Evolutionary conservation across 2,888 invertebrate species (phyloP).

Genomic region (Nasonia oneida): DNA sequence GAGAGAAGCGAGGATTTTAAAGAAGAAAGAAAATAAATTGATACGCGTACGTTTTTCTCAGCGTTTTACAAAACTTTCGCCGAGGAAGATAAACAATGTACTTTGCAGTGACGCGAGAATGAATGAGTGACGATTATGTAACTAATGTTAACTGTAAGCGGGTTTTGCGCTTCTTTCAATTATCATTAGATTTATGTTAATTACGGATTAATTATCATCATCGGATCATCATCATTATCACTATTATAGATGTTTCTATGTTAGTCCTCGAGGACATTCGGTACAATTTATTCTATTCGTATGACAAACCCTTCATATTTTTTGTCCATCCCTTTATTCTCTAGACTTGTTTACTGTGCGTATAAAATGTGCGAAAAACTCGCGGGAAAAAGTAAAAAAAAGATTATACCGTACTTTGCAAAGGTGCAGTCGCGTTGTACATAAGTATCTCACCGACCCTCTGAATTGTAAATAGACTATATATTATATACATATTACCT

Average conservation of each 20-base stretch:
- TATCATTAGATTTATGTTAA: constrained; percentile 54
- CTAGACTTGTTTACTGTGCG: constrained; percentile 38
- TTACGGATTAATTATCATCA: constrained; percentile 66
- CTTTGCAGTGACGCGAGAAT: constrained; percentile 7
- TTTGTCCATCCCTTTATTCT: background rate
- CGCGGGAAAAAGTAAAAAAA: constrained; percentile 29
- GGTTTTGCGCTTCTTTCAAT: background rate
- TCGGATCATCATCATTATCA: constrained; percentile 69
- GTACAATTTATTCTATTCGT: constrained; percentile 46
- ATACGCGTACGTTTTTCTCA: constrained; percentile 19
- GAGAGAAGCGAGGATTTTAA: background rate
- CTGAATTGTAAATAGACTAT: constrained; percentile 74
- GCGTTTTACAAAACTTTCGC: constrained; percentile 4
- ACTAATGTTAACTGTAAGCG: constrained; percentile 30
- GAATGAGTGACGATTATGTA: constrained; percentile 11
- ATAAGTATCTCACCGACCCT: constrained; percentile 65
- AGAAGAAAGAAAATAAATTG: background rate
- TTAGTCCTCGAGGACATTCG: constrained; percentile 7
- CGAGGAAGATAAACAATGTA: background rate
- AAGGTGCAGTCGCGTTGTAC: constrained; percentile 76
- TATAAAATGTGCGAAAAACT: constrained; percentile 25
- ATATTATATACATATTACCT: constrained; percentile 67
- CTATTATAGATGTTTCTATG: constrained; percentile 62
- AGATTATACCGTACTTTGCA: constrained; percentile 69
- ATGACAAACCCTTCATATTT: constrained; percentile 14